Base-by-base conservation (phyloP, 1,140 invertebrate genomes). In the Marisa cornuarietis region DNA sequence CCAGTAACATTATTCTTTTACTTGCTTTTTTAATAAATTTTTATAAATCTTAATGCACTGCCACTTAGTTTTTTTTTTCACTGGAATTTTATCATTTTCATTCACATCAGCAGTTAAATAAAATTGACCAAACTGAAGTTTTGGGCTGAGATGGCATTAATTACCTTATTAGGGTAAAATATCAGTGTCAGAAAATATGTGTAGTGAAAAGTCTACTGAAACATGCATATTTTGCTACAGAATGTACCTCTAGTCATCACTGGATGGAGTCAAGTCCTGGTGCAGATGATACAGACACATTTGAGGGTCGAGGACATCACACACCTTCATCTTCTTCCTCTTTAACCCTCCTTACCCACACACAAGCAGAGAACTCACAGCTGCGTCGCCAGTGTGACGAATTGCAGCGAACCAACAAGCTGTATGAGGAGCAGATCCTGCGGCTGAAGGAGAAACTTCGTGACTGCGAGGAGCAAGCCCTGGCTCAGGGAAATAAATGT, bases 351-450 rank as follows among this genome's bases (percentile, higher is more conserved):
- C 81, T 82, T 31, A 82, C 79, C 68, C 78, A 79, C 14, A 78
- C 65, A 13, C 81, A 82, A 71, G 77, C 76, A 42, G 81, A 82
- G 68, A 76, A 78, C 52, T 78, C 76, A 0, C 76, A 80, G 75
- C 74, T 82, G 74, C 58, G 79, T 16, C 81, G 81, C 10, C 81
- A 82, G 79, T 76, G 79, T 16, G 79, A 82, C 51, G 79, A 82
- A 58, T 74, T 82, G 62, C 68, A 79, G 51, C 68, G 79, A 31
- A 78, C 81, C 61, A 82, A 82, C 71, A 76, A 79, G 62, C 71
- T 82, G 10, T 82, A 82, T 52, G 81, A 82, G 76, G 78, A 82
- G 62, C 79, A 82, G 69, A 80, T 82, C 22, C 52, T 82, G 13
- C 74, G 73, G 24, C 66, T 79, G 71, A 71, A 78, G 62, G 81